Base-by-base conservation (phyloP, 2,888 invertebrate genomes). In the Dynastes hyllus region DNA sequence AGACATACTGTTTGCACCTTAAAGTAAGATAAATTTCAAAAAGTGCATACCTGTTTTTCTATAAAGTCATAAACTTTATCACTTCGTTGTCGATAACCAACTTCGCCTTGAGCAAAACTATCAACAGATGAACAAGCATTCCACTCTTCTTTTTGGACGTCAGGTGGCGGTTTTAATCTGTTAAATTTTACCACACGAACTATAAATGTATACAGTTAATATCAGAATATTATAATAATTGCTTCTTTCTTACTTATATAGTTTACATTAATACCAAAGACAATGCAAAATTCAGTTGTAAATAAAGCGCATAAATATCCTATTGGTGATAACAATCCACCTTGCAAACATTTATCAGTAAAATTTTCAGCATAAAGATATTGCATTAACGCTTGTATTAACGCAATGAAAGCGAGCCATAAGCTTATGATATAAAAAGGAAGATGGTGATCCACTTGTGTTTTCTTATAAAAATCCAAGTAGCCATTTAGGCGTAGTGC, bases 381-480 rank as follows among this genome's bases (percentile, higher is more conserved):
- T 84, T 92, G 91, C 84, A 92, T 90, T 32, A 91, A 81, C n/a
- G 91, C 89, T 85, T 92, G 91, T 0, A 92, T 86, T 40, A 92
- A 87, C 73, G 93, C 85, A 40, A 93, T 86, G 55, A 88, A 87
- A 0, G 91, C 91, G 88, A 90, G 93, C 93, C 90, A 93, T 22
- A 93, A 86, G 6, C 93, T 93, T 0, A 92, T 91, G 27, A 93
- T 87, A 83, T 92, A 92, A 61, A 93, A 87, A 0, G 94, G 93
- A 16, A 93, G 87, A 77, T 92, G 90, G 83, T 92, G 91, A 76
- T 92, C 92, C 78, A 90, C 89, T 82, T 91, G 90, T 0, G 92
- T 93, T 8, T 91, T 90, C 79, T 93, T 92, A 86, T 93, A 92
- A 85, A 94, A 94, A 75, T 94, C 93, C 79, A 94, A 90, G 84